Conservation (phyloP, 92 coral and sea anemone species). For the Palythoa grandiflora region DNA sequence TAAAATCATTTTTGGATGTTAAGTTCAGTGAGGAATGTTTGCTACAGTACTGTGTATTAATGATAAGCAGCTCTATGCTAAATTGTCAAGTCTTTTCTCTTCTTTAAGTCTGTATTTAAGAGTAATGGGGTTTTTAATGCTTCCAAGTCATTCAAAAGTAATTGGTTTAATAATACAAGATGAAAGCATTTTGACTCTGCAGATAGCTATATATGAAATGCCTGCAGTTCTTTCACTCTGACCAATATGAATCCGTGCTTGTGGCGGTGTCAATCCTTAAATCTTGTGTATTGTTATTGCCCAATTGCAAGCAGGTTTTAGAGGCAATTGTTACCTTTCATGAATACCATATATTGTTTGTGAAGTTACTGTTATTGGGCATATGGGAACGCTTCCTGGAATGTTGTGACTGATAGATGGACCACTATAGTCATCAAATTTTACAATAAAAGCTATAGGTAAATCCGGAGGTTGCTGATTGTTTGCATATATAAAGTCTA, state of each 20-base stretch:
- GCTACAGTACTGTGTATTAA: neutral
- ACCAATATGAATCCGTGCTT: neutral
- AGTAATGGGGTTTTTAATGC: neutral
- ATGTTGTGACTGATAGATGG: too few relatives aligned
- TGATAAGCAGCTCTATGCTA: constrained; percentile 2
- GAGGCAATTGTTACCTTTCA: neutral
- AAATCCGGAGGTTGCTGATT: too few relatives aligned
- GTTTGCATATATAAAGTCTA: too few relatives aligned
- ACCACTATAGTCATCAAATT: too few relatives aligned
- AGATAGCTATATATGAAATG: neutral
- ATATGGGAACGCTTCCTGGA: too few relatives aligned
- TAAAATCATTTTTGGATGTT: neutral
- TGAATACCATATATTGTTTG: neutral
- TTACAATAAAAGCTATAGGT: too few relatives aligned
- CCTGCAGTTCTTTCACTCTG: neutral
- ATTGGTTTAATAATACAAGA: neutral
- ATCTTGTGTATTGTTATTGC: neutral
- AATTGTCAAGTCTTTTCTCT: neutral
- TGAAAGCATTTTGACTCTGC: neutral
- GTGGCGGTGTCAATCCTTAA: neutral
- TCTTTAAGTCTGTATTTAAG: constrained; percentile 6
- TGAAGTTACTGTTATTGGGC: too few relatives aligned
- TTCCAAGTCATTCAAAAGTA: neutral
- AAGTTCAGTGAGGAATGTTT: constrained; percentile 6
- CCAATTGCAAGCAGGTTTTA: too few relatives aligned